Conservation (phyloP, 2,113 vertebrate species). For the Eurypyga helias region DNA sequence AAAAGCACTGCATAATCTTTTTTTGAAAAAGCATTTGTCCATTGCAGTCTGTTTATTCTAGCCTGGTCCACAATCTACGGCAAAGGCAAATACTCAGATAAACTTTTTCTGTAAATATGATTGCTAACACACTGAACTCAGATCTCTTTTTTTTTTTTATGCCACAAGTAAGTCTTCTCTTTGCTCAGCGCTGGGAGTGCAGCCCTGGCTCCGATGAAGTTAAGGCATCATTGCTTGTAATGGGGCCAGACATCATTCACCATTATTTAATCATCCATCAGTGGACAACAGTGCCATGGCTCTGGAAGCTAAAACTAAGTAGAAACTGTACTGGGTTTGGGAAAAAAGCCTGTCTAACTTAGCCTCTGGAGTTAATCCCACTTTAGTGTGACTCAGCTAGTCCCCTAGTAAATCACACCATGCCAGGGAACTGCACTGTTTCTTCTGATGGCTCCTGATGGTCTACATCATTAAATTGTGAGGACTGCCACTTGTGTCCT, state of each 20-base stretch:
- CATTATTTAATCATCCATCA: neutral
- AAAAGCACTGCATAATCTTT: neutral
- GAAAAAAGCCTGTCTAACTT: neutral
- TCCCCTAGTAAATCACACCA: neutral
- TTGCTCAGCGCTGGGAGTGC: neutral
- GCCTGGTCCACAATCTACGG: neutral
- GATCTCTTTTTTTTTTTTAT: neutral
- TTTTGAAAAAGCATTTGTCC: neutral
- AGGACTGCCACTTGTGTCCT: neutral
- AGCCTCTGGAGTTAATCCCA: neutral
- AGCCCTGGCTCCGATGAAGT: neutral
- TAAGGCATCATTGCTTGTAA: neutral
- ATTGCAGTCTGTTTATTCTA: neutral
- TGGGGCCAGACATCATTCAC: neutral
- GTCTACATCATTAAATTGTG: neutral
- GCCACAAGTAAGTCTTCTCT: neutral
- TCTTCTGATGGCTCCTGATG: neutral
- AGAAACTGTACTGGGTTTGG: neutral
- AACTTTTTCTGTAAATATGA: neutral
- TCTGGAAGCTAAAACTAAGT: neutral
- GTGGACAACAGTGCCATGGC: neutral
- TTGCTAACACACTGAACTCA: neutral
- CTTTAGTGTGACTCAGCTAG: neutral
- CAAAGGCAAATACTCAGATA: neutral
- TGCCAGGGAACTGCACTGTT: rapidly evolving